These are phyloP conservation scores for Campoletis raptor DNA, from an alignment of 2,888 invertebrate species.

Conservation along the genomic window DNA sequence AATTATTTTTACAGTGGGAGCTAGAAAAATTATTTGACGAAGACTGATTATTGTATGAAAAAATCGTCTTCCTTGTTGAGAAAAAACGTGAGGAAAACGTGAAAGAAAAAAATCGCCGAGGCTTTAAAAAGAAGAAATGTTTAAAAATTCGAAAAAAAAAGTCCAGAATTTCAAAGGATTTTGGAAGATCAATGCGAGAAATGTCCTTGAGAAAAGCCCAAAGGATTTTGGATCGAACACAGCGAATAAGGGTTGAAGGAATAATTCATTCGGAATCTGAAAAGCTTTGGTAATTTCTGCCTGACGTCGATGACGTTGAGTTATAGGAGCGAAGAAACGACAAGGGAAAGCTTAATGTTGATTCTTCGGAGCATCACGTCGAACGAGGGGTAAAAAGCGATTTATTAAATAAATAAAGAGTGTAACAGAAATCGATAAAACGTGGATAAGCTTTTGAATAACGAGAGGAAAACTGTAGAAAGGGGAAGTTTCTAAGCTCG, in stretches of 20 bases:
- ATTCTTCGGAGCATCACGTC: neutral
- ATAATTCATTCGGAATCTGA: neutral
- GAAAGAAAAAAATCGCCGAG: neutral
- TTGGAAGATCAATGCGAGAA: neutral
- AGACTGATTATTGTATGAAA: constrained; percentile 15
- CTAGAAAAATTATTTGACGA: neutral
- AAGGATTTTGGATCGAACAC: neutral
- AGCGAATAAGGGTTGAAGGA: neutral
- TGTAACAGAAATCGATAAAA: neutral
- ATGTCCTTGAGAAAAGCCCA: neutral
- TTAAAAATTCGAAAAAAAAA: neutral
- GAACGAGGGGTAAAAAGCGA: neutral
- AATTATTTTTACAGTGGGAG: neutral
- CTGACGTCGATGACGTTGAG: constrained; percentile 1
- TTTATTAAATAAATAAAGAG: neutral
- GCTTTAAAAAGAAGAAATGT: neutral
- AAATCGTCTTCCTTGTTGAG: constrained; percentile 5
- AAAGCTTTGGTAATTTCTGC: neutral
- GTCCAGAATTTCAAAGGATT: neutral
- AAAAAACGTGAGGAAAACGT: neutral
- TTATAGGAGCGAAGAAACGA: neutral
- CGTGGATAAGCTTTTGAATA: neutral
- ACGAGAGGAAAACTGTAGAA: neutral
- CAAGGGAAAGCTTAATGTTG: neutral
- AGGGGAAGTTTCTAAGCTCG: neutral